Conservation (phyloP, 2,888 invertebrate genomes). For the Nezara viridula region DNA sequence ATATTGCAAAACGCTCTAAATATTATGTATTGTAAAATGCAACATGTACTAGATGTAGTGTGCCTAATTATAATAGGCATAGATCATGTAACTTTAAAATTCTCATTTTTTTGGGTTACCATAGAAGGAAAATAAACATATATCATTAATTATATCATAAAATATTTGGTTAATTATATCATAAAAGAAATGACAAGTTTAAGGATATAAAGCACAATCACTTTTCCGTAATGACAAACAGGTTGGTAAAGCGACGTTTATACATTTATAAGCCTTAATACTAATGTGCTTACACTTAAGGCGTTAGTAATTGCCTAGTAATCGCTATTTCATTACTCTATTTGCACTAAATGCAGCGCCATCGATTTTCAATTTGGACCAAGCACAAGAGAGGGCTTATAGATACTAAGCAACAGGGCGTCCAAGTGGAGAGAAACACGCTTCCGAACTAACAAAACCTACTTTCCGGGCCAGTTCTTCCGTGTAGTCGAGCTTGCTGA, state of each 20-base stretch:
- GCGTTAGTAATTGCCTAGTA: slow-evolving; percentile 3
- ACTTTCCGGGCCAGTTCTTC: neutral
- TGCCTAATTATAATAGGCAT: too few relatives aligned
- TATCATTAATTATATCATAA: too few relatives aligned
- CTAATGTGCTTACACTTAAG: neutral
- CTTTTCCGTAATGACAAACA: neutral
- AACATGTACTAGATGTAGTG: too few relatives aligned
- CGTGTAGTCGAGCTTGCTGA: neutral
- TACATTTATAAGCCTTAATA: neutral
- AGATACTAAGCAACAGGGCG: slow-evolving; percentile 5
- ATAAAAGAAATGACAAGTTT: neutral
- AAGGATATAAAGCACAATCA: neutral
- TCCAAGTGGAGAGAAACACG: neutral
- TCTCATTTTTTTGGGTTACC: too few relatives aligned
- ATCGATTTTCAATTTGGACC: slow-evolving; percentile 32
- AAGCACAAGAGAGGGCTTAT: neutral
- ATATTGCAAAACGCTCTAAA: too few relatives aligned
- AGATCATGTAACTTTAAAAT: too few relatives aligned
- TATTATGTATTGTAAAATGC: too few relatives aligned
- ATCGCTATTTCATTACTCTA: slow-evolving; percentile 32
- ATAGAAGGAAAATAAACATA: too few relatives aligned
- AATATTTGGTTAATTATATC: too few relatives aligned
- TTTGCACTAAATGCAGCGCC: slow-evolving; percentile 22
- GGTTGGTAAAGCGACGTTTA: neutral
- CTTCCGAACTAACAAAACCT: neutral